phyloP scores from a whole-genome alignment of 1,140 invertebrate genomes.

The Zaprionus africanus region DNA sequence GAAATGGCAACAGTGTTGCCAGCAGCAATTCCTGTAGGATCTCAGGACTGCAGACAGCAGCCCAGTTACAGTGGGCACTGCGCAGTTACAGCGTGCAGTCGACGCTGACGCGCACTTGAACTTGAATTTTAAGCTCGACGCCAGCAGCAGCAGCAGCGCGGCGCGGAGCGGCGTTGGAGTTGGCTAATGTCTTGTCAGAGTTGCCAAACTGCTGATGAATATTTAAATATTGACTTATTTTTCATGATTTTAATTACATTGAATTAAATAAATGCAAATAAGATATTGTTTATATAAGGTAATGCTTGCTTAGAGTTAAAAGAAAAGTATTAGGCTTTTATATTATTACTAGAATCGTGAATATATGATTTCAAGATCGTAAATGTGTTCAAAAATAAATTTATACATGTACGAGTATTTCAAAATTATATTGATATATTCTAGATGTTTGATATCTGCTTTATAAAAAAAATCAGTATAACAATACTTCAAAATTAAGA shows the following conservation, averaged over 20 bases:
- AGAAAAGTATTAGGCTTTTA: too few species aligned
- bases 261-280: too few species aligned
- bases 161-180: neutral
- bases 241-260: too few species aligned
- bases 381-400: too few species aligned
- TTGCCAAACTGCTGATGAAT: slow-evolving; percentile 8
- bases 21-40: slow-evolving; percentile 34
- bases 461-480: too few species aligned
- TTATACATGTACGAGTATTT: too few species aligned
- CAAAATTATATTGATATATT: too few species aligned
- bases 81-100: slow-evolving; percentile 6
- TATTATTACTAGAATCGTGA: too few species aligned
- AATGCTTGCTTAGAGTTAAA: neutral
- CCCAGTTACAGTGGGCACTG: slow-evolving; percentile 3
- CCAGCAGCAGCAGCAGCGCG: slow-evolving; percentile 15
- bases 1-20: slow-evolving; percentile 8
- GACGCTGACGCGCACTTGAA: slow-evolving; percentile 58
- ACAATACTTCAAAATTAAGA: too few species aligned
- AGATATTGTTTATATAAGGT: neutral
- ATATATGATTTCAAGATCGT: too few species aligned
- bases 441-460: too few species aligned
- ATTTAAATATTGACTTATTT: neutral
- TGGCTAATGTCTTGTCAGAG: slow-evolving; percentile 35
- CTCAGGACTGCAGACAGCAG: neutral
- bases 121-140: slow-evolving; percentile 53